Base-by-base conservation (phyloP, 2,888 invertebrate genomes). In the Hypolimnas misippus region DNA sequence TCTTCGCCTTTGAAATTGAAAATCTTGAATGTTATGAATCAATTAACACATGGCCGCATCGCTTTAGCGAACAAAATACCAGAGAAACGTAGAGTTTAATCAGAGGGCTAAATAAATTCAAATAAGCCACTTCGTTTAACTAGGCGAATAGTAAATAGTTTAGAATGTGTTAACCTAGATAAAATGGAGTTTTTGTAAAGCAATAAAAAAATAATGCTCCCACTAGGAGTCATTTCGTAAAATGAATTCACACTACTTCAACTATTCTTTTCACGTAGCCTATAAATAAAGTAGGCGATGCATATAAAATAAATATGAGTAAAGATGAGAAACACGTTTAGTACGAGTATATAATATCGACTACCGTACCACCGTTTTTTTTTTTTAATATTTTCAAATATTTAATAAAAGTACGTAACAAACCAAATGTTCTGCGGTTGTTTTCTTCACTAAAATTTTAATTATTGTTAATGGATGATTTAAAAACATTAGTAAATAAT, bases 11-110 rank as follows among this genome's bases (percentile, higher is more conserved):
- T 83, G 78, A 87, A 87, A 89, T 88, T 86, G 84, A 85, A 88
- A 89, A 85, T 87, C 83, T 83, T 79, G 84, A 88, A 87, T 86
- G 85, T 85, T 80, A 81, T 76, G 76, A 74, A 76, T 78, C 76
- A 79, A 78, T 79, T 74, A 81, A 72, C 72, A 74, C 73, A 66
- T 70, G 60, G 17, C 44, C 46, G 19, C 12, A 53, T 19, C 33
- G 44, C 42, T 49, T 49, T 49, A n/a, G 14, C 29, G 29, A 29
- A 49, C 29, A 19, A 3, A 49, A 49, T 49, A 16, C 49, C 14
- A 29, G 16, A 7, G 8, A 49, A 49, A 25, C 25, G 49, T 8
- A 29, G 29, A 29, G 49, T 49, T 49, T 49, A 25, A 29, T 49
- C 14, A 14, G n/a, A n/a, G 1, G 14, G 49, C 49, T 49, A 58